Percentiles rank a stretch among this genome's conserved stretches.
Evolutionary conservation across 2,113 vertebrate genomes (phyloP).

Genomic region (Notiomystis cincta): DNA sequence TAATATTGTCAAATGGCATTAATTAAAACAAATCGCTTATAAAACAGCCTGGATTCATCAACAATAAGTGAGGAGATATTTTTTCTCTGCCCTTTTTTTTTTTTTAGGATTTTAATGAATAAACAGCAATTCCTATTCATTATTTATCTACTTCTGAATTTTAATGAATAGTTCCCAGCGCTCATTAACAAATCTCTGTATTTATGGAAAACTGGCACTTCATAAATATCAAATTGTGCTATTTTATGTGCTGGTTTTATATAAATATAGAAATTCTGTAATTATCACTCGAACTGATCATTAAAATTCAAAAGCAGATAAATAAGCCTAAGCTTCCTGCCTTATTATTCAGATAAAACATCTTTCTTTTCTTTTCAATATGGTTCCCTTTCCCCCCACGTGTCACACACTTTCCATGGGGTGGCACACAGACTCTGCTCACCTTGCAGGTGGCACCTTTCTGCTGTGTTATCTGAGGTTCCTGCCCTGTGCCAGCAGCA

Average conservation of each 20-base stretch:
- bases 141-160: slow-evolving; percentile 72
- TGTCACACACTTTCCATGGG: neutral
- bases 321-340: slow-evolving; percentile 67
- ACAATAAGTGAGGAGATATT: slow-evolving; percentile 49
- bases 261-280: slow-evolving; percentile 79
- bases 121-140: slow-evolving; percentile 69
- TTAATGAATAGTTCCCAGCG: slow-evolving; percentile 72
- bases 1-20: slow-evolving; percentile 54
- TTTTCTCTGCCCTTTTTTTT: neutral
- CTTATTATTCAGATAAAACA: slow-evolving; percentile 53
- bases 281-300: slow-evolving; percentile 72
- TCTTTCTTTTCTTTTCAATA: slow-evolving; percentile 5
- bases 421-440: neutral
- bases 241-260: slow-evolving; percentile 71
- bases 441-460: neutral
- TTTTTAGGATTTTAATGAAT: slow-evolving; percentile 61
- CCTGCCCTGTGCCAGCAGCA: neutral
- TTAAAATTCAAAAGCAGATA: slow-evolving; percentile 77
- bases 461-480: neutral
- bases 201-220: slow-evolving; percentile 77
- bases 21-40: slow-evolving; percentile 61
- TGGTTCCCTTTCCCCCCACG: neutral
- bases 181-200: slow-evolving; percentile 76
- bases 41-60: slow-evolving; percentile 42
- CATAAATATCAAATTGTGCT: slow-evolving; percentile 74